Evolutionary conservation across 2,888 invertebrate species (phyloP), one percentile per base, ranked within the genome.

Genomic region (Fabriciana adippe): DNA sequence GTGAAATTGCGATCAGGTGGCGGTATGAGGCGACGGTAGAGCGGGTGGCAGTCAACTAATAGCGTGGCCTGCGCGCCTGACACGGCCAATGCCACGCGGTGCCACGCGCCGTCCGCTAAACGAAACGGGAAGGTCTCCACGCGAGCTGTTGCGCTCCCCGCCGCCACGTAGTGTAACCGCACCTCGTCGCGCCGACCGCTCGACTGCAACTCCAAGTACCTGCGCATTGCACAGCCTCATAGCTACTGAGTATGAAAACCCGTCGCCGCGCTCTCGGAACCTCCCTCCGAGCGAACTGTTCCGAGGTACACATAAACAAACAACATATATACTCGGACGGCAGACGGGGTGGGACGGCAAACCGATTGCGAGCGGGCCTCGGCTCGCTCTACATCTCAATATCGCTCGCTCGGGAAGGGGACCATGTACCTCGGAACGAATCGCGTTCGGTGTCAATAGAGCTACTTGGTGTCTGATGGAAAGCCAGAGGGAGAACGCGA

Each of bases 141-240:
- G 84, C 95, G 95, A 79, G 95, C 94, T 75, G 85, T 81, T 68
- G 94, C 93, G 70, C 94, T 94, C 74, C 94, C 94, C 75, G 94
- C 94, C 79, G 95, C 94, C 86, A 95, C 95, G 90, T 97, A 97
- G 91, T 97, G 96, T 85, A 97, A 93, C 77, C 97, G 95, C 83
- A 97, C 95, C 91, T 97, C 97, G 89, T 97, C 96, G 81, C 96
- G 95, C 74, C 97, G 94, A 76, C 97, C 97, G 90, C 97, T 97
- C 85, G 97, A 97, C 93, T 97, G 97, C 90, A 98, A 94, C 94
- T 98, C 97, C 93, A 97, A 94, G 93, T 96, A 97, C 94, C 97
- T 96, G 93, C 80, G 85, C 83, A 82, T 77, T 80, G 76, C 80
- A 78, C 70, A 78, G 77, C 78, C 80, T 83, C 76, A 73, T 74